These are phyloP conservation scores for Autographa pulchrina DNA, from an alignment of 2,888 invertebrate genomes.

Conservation along the genomic window DNA sequence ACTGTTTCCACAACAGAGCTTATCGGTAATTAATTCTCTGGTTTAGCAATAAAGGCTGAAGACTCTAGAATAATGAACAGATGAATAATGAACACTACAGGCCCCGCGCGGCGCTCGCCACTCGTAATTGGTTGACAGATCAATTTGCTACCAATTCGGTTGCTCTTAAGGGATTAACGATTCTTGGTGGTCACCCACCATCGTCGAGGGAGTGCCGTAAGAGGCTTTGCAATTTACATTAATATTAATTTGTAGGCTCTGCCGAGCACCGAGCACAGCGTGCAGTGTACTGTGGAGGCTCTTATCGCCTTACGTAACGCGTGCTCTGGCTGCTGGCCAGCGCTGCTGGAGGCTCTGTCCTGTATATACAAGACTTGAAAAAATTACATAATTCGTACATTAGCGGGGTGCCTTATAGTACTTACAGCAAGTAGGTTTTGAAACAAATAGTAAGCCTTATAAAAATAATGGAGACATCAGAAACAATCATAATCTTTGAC, in stretches of 20 bases:
- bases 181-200: slow-evolving; percentile 47
- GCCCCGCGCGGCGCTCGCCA: slow-evolving; percentile 14
- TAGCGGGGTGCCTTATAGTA: neutral
- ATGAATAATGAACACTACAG: slow-evolving; percentile 50
- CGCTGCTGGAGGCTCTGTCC: neutral
- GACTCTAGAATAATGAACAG: slow-evolving; percentile 33
- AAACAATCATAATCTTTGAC: no score
- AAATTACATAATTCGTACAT: neutral
- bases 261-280: neutral
- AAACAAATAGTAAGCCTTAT: no score
- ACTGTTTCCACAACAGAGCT: slow-evolving; percentile 34
- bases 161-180: slow-evolving; percentile 48
- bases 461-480: no score
- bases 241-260: slow-evolving; percentile 32
- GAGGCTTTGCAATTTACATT: slow-evolving; percentile 29
- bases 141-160: slow-evolving; percentile 52
- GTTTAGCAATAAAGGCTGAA: slow-evolving; percentile 34
- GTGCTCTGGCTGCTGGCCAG: slow-evolving; percentile 8
- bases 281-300: neutral
- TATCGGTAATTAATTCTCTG: slow-evolving; percentile 48
- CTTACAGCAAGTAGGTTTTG: neutral
- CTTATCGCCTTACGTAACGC: slow-evolving; percentile 10
- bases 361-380: neutral
- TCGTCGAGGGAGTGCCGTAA: slow-evolving; percentile 17
- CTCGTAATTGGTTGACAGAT: slow-evolving; percentile 51